Percentiles rank a stretch among this genome's conserved stretches.
Evolutionary conservation across 2,797 vertebrate genomes (phyloP).

Genomic region (Sebastes diaconus): DNA sequence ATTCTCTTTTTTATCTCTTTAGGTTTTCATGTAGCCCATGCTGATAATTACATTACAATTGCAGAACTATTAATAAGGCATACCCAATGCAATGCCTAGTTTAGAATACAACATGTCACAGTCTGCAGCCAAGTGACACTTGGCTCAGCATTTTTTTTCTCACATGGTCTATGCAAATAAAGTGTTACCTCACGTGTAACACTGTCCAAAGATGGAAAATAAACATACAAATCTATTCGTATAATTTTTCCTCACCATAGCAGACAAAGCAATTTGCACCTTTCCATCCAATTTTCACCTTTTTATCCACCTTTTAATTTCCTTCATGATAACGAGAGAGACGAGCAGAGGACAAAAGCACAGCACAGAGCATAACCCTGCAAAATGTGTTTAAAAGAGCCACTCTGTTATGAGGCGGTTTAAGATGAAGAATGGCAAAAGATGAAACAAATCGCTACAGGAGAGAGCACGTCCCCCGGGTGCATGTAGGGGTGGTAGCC

Average conservation of each 20-base stretch:
- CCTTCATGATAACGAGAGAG: background rate
- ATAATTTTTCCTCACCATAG: background rate
- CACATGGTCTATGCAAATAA: slow-evolving; percentile 5
- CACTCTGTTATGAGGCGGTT: slow-evolving; percentile 15
- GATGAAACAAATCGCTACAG: slow-evolving; percentile 56
- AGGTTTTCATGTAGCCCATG: background rate
- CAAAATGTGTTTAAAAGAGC: slow-evolving; percentile 7
- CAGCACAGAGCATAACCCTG: background rate
- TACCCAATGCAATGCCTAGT: background rate
- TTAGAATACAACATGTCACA: background rate
- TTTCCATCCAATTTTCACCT: slow-evolving; percentile 37
- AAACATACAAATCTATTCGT: background rate
- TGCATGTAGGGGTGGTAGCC: slow-evolving; percentile 19
- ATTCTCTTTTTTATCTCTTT: background rate
- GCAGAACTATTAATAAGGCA: background rate
- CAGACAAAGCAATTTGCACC: slow-evolving; percentile 36
- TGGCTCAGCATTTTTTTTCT: background rate
- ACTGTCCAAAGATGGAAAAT: background rate
- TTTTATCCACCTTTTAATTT: slow-evolving; percentile 2
- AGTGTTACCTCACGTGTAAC: slow-evolving; percentile 32
- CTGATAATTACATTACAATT: background rate
- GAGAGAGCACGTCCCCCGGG: slow-evolving; percentile 30
- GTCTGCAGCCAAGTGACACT: slow-evolving; percentile 20
- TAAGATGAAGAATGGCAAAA: background rate
- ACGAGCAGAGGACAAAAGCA: background rate